These are phyloP conservation scores for Bugulina stolonifera DNA, from an alignment of 2,888 invertebrate genomes.

Conservation along the genomic window DNA sequence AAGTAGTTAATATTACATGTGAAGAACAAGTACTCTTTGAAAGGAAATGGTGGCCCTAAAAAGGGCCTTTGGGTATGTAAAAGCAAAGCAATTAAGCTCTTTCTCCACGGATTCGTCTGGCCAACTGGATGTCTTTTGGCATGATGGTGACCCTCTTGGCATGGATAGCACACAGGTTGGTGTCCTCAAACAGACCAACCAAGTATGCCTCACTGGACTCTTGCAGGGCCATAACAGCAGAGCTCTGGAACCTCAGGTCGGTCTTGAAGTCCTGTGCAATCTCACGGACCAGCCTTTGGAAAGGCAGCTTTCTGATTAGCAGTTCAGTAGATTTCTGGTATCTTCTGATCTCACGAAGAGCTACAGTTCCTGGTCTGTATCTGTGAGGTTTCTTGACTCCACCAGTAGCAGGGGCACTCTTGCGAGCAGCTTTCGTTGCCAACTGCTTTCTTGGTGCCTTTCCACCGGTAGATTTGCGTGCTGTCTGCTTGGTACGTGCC, in stretches of 20 bases:
- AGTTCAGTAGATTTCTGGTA: no score
- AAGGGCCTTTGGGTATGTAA: neutral
- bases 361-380: no score
- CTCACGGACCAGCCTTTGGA: neutral
- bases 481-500: no score
- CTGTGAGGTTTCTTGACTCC: no score
- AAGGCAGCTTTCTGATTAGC: no score
- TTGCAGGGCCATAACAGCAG: neutral
- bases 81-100: neutral
- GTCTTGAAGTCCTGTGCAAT: neutral
- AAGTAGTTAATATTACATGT: no score
- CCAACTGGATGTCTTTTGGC: neutral
- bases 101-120: neutral
- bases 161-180: no score
- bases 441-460: neutral
- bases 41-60: conserved; percentile 4
- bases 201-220: neutral
- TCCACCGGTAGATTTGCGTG: neutral
- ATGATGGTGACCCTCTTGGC: no score
- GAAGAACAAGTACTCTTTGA: no score
- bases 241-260: neutral
- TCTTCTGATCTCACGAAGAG: no score
- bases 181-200: neutral
- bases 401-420: no score
- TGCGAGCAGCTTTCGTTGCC: no score